Evolutionary conservation across 2,797 vertebrate genomes (phyloP).

Genomic region (Gallinago solitaria): DNA sequence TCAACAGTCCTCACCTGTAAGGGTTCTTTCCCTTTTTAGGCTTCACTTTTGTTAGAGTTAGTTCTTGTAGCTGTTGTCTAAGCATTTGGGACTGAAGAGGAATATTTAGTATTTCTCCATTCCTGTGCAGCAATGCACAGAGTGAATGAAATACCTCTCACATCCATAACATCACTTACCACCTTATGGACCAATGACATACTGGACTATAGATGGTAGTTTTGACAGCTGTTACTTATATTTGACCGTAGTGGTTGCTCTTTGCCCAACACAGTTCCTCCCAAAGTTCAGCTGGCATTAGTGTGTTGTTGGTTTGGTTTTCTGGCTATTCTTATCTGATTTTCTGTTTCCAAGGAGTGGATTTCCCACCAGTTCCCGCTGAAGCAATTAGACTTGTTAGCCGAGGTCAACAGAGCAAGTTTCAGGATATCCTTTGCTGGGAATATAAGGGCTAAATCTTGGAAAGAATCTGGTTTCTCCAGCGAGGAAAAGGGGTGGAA

Average conservation of each 20-base stretch:
- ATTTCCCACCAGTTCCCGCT: slow-evolving; percentile 66
- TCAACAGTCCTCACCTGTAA: rapidly evolving
- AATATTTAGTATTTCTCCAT: neutral
- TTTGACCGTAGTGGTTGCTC: neutral
- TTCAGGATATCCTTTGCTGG: slow-evolving; percentile 64
- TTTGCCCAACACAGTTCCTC: neutral
- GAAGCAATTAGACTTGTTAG: slow-evolving; percentile 21
- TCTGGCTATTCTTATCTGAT: neutral
- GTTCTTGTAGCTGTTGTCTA: neutral
- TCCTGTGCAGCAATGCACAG: neutral
- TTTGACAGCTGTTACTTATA: neutral
- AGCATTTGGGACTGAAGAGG: neutral
- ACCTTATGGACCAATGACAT: too few relatives aligned
- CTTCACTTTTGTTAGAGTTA: neutral
- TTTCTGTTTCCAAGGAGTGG: neutral
- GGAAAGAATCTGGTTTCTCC: neutral
- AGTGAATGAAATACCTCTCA: neutral
- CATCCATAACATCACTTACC: rapidly evolving
- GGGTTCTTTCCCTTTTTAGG: neutral
- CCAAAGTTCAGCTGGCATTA: neutral
- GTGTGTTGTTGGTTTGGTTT: neutral
- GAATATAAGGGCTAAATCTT: neutral
- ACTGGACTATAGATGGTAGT: too few relatives aligned
- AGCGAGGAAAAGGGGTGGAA: neutral
- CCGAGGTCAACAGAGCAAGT: neutral